Evolutionary conservation across 2,888 invertebrate species (phyloP).

Genomic region (Hymenopus coronatus): DNA sequence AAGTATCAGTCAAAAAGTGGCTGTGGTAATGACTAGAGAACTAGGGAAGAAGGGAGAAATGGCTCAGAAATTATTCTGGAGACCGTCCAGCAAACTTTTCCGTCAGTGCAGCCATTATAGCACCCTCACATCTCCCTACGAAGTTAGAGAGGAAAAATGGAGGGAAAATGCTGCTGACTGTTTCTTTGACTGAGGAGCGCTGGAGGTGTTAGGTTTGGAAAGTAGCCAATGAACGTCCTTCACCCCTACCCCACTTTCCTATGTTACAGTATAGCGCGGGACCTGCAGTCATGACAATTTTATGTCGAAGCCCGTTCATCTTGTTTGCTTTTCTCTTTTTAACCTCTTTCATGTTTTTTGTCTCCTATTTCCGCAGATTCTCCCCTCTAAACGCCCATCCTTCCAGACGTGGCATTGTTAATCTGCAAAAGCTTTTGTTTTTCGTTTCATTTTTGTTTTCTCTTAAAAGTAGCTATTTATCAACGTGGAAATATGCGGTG

Average conservation of each 20-base stretch:
- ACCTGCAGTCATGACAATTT: not conserved
- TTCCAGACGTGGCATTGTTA: not conserved
- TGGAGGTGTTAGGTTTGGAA: slow-evolving; percentile 16
- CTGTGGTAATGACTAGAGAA: not conserved
- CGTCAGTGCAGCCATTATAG: slow-evolving; percentile 3
- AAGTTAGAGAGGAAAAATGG: not conserved
- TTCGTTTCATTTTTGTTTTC: not conserved
- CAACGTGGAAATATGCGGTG: not conserved
- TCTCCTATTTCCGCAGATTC: not conserved
- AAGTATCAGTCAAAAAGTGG: not conserved
- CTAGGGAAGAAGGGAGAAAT: slow-evolving; percentile 2
- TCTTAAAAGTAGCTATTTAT: not conserved
- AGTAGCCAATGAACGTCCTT: slow-evolving; percentile 7
- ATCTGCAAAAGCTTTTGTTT: not conserved
- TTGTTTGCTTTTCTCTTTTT: not conserved
- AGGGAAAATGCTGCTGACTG: not conserved
- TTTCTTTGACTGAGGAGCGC: not conserved
- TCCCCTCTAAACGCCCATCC: not conserved
- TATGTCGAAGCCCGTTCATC: not conserved
- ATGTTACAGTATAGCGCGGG: not conserved
- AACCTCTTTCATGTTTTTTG: not conserved
- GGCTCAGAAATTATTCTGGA: slow-evolving; percentile 19
- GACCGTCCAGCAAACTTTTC: slow-evolving; percentile 3
- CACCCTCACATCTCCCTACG: not conserved
- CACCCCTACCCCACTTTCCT: not conserved